These are phyloP conservation scores for Salvator merianae DNA, from an alignment of 2,113 vertebrate species.

Conservation along the genomic window DNA sequence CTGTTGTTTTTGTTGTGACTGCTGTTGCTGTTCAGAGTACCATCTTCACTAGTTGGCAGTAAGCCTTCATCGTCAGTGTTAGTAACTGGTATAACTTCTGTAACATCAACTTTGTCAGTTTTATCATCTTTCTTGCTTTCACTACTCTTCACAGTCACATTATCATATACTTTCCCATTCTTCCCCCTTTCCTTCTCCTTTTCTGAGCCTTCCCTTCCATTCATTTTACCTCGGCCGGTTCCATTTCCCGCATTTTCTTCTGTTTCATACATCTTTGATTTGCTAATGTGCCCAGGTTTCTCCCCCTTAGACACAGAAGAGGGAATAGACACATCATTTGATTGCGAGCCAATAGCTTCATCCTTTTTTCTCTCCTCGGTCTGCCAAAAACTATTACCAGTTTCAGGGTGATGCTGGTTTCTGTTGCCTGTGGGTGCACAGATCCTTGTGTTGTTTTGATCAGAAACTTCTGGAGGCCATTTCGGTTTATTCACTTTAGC, in stretches of 20 bases:
- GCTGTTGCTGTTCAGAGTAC: conserved; percentile 76
- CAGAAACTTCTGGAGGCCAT: conserved; percentile 85
- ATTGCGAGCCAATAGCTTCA: conserved; percentile 41
- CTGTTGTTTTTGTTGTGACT: conserved; percentile 86
- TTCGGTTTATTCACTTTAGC: conserved; percentile 84
- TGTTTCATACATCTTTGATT: conserved; percentile 45
- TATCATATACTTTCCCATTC: conserved; percentile 54
- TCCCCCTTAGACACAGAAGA: conserved; percentile 63
- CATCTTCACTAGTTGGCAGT: conserved; percentile 54
- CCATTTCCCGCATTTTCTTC: conserved; percentile 51
- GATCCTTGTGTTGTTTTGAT: conserved; percentile 40
- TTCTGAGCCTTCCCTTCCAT: conserved; percentile 51
- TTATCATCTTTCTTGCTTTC: conserved; percentile 61
- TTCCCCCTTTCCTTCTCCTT: conserved; percentile 52
- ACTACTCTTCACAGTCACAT: conserved; percentile 39
- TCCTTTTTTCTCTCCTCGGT: conserved; percentile 56
- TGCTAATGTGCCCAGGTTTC: conserved; percentile 26
- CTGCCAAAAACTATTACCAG: conserved; percentile 64
- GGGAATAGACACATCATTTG: conserved; percentile 50
- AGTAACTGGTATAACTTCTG: conserved; percentile 69
- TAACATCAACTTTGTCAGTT: conserved; percentile 29
- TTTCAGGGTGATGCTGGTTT: conserved; percentile 48
- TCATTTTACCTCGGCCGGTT: conserved; percentile 47
- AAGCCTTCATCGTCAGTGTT: conserved; percentile 64
- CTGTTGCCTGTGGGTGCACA: conserved; percentile 30